These are phyloP conservation scores for Cygnus olor DNA, from an alignment of 2,797 vertebrate species.

Conservation along the genomic window DNA sequence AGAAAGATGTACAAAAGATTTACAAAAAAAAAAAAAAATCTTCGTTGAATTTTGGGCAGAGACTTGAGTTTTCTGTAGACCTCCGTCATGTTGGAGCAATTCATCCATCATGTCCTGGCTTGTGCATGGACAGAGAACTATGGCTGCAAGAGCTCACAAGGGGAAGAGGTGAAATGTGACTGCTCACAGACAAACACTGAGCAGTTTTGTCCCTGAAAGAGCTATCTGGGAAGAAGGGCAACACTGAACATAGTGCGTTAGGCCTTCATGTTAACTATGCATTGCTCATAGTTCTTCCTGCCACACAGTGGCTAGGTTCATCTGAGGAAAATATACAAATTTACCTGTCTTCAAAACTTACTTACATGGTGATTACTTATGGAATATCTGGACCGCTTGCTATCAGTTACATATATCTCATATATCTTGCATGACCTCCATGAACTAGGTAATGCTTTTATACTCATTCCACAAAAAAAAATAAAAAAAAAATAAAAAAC, in stretches of 20 bases:
- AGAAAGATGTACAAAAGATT: neutral
- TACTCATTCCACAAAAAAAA: neutral
- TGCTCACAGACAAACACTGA: neutral
- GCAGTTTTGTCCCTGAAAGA: neutral
- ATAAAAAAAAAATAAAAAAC: neutral
- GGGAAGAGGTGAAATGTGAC: neutral
- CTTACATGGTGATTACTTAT: neutral
- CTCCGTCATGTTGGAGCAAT: neutral
- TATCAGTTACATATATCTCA: neutral
- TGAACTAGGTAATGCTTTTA: neutral
- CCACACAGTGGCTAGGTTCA: neutral
- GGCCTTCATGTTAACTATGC: neutral
- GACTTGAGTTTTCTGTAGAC: neutral
- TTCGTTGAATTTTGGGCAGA: neutral
- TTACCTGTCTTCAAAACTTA: neutral
- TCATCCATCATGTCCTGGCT: neutral
- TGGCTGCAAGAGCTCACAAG: neutral
- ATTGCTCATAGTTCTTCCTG: neutral
- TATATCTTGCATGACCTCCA: neutral
- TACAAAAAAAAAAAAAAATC: neutral
- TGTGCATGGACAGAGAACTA: rapidly evolving
- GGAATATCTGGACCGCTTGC: neutral
- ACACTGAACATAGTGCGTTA: neutral
- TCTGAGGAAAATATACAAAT: neutral
- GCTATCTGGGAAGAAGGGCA: neutral